These are phyloP conservation scores for Urocolius indicus DNA, from an alignment of 2,113 vertebrate species.

Conservation along the genomic window DNA sequence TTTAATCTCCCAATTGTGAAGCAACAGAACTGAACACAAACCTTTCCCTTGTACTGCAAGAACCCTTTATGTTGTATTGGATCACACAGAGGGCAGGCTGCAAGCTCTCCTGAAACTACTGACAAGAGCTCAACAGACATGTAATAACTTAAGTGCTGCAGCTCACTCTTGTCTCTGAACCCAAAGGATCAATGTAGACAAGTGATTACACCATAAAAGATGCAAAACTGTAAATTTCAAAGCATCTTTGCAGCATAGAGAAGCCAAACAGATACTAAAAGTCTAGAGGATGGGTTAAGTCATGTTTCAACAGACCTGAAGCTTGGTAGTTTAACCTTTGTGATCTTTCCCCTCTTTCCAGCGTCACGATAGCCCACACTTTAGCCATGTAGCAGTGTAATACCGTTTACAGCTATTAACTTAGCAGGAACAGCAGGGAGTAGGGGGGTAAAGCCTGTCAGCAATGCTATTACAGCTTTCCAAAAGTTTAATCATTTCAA, in stretches of 20 bases:
- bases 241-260: neutral
- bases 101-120: neutral
- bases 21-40: neutral
- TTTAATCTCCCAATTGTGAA: neutral
- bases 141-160: neutral
- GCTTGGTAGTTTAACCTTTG: neutral
- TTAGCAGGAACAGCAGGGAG: neutral
- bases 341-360: neutral
- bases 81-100: neutral
- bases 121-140: neutral
- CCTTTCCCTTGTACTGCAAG: neutral
- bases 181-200: neutral
- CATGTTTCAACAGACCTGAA: neutral
- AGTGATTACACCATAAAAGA: neutral
- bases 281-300: neutral
- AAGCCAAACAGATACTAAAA: neutral
- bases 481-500: neutral
- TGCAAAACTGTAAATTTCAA: neutral
- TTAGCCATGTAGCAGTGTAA: accelerated
- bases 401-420: no score
- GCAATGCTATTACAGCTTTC: neutral
- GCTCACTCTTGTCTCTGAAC: neutral
- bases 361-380: neutral
- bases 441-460: neutral
- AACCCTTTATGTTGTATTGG: accelerated